These are phyloP conservation scores for Brachyptera putata DNA, from an alignment of 2,888 invertebrate genomes.

Conservation along the genomic window DNA sequence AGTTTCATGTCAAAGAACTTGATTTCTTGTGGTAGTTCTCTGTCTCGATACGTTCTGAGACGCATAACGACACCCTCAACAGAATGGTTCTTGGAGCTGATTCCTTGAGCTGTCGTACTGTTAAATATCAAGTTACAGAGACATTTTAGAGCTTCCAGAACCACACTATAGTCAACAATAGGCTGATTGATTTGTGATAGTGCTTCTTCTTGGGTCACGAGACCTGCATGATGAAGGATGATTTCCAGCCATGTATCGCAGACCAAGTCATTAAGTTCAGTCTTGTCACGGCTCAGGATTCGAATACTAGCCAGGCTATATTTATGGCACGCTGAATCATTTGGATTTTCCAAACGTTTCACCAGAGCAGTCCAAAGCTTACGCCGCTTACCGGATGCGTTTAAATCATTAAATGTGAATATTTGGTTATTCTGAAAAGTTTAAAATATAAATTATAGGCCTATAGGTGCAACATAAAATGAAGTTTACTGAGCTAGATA, in stretches of 20 bases:
- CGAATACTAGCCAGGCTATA: conserved; percentile 58
- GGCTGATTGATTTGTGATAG: conserved; percentile 26
- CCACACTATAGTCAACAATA: conserved; percentile 43
- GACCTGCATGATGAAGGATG: conserved; percentile 63
- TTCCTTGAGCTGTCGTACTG: conserved; percentile 56
- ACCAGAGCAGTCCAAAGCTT: conserved; percentile 60
- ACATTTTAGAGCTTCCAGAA: conserved; percentile 79
- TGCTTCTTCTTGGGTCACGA: conserved; percentile 40
- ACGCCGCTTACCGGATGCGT: conserved; percentile 50
- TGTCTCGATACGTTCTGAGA: conserved; percentile 62
- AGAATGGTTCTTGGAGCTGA: conserved; percentile 58
- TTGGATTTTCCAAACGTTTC: conserved; percentile 51
- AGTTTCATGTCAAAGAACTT: conserved; percentile 85
- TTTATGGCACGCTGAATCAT: conserved; percentile 48
- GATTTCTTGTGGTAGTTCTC: conserved; percentile 62
- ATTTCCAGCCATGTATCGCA: conserved; percentile 62
- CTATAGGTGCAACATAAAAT: too few relatives aligned
- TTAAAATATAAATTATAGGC: conserved; percentile 27
- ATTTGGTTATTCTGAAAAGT: conserved; percentile 52
- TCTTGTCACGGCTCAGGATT: conserved; percentile 74
- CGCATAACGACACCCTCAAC: conserved; percentile 70
- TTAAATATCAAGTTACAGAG: conserved; percentile 86
- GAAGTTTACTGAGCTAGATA: conserved; percentile 12
- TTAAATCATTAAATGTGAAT: conserved; percentile 59
- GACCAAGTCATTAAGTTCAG: conserved; percentile 62